Evolutionary conservation across 2,888 invertebrate species (phyloP), one percentile per base, ranked within the genome.

Genomic region (Eilema griseolum): DNA sequence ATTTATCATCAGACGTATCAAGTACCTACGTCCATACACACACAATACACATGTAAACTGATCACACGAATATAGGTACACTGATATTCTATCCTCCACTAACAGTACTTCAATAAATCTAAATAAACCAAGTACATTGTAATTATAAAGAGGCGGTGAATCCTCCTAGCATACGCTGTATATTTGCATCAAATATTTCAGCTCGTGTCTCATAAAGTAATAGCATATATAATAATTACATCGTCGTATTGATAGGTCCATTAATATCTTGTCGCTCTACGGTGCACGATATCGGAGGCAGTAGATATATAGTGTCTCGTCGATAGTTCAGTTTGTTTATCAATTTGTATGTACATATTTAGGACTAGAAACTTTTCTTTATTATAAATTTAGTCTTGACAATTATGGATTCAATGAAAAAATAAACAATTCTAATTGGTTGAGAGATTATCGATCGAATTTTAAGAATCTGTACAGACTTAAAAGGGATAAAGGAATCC

Each of bases 171-270:
- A 82, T 84, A 85, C 83, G 85, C 88, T 88, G 87, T 92, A 90
- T 89, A 87, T 88, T n/a, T n/a, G n/a, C n/a, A 85, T 67, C 73
- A 71, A 26, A 59, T 26, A 59, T 14, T 57, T 24, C 24, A 59
- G 23, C 23, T 14, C 24, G 0, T 14, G 3, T 16, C 59, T 24
- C 59, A 16, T 86, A 86, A 89, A 90, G 91, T 91, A 93, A 90
- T 85, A 83, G 80, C 80, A 89, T 93, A 93, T 93, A 93, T 93
- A 91, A 93, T 93, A 93, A 93, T 93, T 92, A 92, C 92, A 92
- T 92, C 90, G 90, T 85, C 86, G 84, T 88, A 93, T 92, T 91
- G 93, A 93, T 93, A 91, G 87, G 87, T 82, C 89, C 89, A 92
- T 93, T 93, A 92, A 93, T 93, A 90, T 90, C 85, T 85, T 87